Conservation (phyloP, 1,140 invertebrate genomes). For the Zaprionus ornatus region DNA sequence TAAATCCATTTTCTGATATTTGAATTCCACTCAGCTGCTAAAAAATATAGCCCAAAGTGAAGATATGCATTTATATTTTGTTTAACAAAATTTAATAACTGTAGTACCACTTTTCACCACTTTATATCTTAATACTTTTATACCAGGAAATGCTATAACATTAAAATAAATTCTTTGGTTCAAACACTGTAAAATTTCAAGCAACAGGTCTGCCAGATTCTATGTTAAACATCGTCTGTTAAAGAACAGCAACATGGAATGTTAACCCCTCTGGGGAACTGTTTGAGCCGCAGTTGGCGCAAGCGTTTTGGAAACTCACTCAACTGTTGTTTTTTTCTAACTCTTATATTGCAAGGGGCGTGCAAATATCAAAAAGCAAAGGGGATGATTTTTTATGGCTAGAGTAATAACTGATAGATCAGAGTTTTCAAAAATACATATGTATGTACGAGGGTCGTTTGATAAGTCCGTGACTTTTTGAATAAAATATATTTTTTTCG, state of each 20-base stretch:
- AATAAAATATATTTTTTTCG: no score
- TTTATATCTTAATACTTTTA: no score
- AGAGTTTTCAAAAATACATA: background rate
- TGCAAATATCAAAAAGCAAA: conserved; percentile 8
- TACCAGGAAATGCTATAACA: no score
- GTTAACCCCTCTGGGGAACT: background rate
- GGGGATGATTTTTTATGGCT: conserved; percentile 22
- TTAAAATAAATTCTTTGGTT: background rate
- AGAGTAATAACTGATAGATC: conserved; percentile 27
- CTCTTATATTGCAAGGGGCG: conserved; percentile 6
- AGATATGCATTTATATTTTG: no score
- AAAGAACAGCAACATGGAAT: conserved; percentile 12
- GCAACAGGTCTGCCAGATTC: conserved; percentile 55
- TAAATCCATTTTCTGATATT: background rate
- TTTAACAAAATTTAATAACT: no score
- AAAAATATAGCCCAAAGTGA: no score
- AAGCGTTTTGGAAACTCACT: conserved; percentile 45
- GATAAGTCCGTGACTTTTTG: no score
- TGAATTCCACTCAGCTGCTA: no score
- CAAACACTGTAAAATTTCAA: background rate
- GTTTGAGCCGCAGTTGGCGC: conserved; percentile 36
- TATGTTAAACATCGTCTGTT: conserved; percentile 38
- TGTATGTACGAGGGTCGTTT: no score
- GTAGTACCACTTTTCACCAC: no score
- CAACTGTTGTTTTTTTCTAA: conserved; percentile 9